These are phyloP conservation scores for Rattus rattus DNA, from an alignment of 2,113 vertebrate genomes.

Conservation along the genomic window DNA sequence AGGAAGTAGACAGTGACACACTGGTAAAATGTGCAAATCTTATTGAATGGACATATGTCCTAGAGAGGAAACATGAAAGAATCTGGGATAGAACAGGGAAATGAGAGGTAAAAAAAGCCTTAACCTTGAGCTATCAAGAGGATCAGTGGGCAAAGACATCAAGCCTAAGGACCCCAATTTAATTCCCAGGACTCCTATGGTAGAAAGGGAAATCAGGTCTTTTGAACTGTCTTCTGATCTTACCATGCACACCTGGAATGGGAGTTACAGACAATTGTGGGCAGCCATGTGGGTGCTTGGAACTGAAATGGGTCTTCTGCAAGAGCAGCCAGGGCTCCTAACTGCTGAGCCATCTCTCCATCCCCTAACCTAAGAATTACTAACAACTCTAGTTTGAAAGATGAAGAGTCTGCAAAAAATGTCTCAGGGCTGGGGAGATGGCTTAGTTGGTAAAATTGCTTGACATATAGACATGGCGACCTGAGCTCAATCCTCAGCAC, in stretches of 20 bases:
- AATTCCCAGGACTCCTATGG: not conserved
- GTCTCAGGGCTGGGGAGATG: not conserved
- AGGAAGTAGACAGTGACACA: not conserved
- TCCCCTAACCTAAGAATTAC: not conserved
- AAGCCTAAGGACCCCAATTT: not conserved
- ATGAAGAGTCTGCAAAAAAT: not conserved
- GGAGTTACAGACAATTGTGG: not conserved
- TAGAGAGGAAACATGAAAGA: not conserved
- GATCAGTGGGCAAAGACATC: not conserved
- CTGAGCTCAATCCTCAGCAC: not conserved
- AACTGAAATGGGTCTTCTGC: not conserved
- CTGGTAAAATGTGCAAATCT: not conserved
- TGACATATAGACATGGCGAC: not conserved
- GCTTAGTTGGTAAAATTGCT: not conserved
- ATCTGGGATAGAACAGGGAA: not conserved
- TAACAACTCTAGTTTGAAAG: not conserved
- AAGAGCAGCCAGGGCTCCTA: not conserved
- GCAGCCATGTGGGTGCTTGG: not conserved
- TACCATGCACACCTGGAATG: not conserved
- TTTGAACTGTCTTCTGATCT: not conserved
- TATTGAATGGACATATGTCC: not conserved
- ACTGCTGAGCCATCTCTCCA: not conserved
- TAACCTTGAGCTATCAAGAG: not conserved
- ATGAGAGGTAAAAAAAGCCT: not conserved
- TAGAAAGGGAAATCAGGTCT: not conserved